phyloP scores from a whole-genome alignment of 2,888 invertebrate genomes.

The Dryobotodes eremita region DNA sequence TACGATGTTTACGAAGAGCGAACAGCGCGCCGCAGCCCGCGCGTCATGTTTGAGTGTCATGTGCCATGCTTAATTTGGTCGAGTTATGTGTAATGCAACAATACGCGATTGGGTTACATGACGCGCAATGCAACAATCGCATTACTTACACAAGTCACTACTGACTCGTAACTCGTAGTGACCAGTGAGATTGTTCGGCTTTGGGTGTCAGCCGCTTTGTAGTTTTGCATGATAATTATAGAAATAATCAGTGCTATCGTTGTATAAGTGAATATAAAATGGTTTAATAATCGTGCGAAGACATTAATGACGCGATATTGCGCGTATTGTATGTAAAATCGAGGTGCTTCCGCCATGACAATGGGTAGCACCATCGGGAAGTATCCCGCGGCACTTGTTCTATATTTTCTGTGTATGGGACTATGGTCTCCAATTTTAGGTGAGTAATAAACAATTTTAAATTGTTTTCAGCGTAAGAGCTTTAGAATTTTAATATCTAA shows the following conservation, averaged over 20 bases:
- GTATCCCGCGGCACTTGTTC: constrained; percentile 83
- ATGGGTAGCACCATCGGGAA: constrained; percentile 85
- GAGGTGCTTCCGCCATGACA: constrained; percentile 88
- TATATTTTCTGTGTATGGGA: constrained; percentile 87
- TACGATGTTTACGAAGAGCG: too few relatives aligned
- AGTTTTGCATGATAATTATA: constrained; percentile 84
- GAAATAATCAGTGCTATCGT: constrained; percentile 82
- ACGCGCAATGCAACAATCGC: too few relatives aligned
- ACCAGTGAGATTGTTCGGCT: constrained; percentile 90
- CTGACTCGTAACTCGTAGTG: constrained; percentile 73
- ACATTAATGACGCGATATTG: constrained; percentile 77
- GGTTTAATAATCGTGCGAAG: constrained; percentile 83
- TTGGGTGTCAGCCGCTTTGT: constrained; percentile 89
- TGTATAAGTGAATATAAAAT: constrained; percentile 82
- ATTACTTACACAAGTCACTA: too few relatives aligned
- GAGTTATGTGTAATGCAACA: too few relatives aligned
- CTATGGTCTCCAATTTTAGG: constrained; percentile 85
- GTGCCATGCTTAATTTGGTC: too few relatives aligned
- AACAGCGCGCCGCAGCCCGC: too few relatives aligned
- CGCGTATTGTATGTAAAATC: constrained; percentile 82
- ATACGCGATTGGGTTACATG: too few relatives aligned
- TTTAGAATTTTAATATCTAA: constrained; percentile 33
- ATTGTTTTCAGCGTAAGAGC: constrained; percentile 48
- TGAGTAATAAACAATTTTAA: constrained; percentile 76
- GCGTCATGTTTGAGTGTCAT: too few relatives aligned